Conservation (phyloP, 2,797 vertebrate genomes). For the Mycteria americana region DNA sequence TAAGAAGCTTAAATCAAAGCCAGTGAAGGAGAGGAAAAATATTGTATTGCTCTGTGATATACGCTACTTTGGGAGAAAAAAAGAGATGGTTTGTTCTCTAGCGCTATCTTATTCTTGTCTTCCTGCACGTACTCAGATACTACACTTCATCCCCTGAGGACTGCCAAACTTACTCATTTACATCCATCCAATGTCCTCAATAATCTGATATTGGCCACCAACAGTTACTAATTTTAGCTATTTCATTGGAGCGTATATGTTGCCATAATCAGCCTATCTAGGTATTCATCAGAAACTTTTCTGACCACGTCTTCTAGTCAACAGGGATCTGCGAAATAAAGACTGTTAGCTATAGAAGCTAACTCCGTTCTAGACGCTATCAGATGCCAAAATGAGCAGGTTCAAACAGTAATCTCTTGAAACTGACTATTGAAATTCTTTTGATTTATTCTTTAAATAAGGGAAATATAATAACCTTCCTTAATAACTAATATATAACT, state of each 20-base stretch:
- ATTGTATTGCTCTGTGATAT: neutral
- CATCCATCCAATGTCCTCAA: neutral
- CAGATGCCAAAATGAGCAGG: neutral
- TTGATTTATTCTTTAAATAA: neutral
- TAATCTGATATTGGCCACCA: neutral
- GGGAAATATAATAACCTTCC: neutral
- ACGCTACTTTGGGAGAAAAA: neutral
- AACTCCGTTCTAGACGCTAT: neutral
- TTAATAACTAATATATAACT: neutral
- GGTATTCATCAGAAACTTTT: neutral
- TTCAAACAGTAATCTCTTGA: neutral
- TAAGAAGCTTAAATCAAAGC: constrained; percentile 22
- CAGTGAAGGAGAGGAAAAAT: neutral
- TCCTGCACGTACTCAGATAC: neutral
- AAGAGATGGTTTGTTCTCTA: neutral
- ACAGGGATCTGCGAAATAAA: neutral
- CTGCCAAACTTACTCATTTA: neutral
- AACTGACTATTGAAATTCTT: neutral
- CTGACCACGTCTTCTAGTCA: neutral
- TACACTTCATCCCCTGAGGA: neutral
- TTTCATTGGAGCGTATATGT: fast-evolving
- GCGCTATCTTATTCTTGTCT: neutral
- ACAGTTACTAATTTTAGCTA: neutral
- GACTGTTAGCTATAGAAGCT: neutral
- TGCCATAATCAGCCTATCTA: neutral